Conservation (phyloP, 2,113 vertebrate genomes). For the Myrmecophaga tridactyla region DNA sequence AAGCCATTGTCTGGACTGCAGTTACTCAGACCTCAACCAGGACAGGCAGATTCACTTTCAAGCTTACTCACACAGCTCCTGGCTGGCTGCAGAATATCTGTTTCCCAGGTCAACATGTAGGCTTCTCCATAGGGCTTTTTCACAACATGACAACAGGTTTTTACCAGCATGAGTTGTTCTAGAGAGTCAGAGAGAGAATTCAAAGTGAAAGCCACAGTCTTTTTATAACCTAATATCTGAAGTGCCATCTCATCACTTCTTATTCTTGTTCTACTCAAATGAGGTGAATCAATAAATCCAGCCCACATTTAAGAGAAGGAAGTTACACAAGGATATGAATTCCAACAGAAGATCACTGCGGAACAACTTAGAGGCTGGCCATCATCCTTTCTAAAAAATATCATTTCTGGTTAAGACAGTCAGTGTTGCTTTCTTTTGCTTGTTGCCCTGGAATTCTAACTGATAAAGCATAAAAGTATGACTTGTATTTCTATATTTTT, state of each 20-base stretch:
- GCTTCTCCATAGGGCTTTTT: not conserved
- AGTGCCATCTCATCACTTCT: not conserved
- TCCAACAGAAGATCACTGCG: not conserved
- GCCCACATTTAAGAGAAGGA: not conserved
- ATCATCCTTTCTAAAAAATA: fast-evolving
- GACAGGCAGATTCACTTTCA: not conserved
- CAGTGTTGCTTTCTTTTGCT: not conserved
- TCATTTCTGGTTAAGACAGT: not conserved
- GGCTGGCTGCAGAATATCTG: not conserved
- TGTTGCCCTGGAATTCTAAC: fast-evolving
- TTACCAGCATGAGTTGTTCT: not conserved
- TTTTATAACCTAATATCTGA: too few species aligned
- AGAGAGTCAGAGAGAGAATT: too few species aligned
- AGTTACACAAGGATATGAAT: not conserved
- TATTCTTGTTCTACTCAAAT: not conserved
- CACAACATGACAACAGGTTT: not conserved
- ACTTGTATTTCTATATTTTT: not conserved
- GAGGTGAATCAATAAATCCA: not conserved
- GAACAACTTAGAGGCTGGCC: not conserved
- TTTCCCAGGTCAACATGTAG: not conserved
- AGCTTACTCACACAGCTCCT: too few species aligned
- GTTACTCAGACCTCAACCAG: not conserved
- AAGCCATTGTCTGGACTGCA: fast-evolving
- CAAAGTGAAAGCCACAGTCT: too few species aligned
- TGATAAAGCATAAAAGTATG: not conserved